A percentile compares a stretch with the other conserved stretches of the same genome.
Evolutionary conservation across 2,113 vertebrate genomes (phyloP).

Genomic region (Etheostoma cragini): DNA sequence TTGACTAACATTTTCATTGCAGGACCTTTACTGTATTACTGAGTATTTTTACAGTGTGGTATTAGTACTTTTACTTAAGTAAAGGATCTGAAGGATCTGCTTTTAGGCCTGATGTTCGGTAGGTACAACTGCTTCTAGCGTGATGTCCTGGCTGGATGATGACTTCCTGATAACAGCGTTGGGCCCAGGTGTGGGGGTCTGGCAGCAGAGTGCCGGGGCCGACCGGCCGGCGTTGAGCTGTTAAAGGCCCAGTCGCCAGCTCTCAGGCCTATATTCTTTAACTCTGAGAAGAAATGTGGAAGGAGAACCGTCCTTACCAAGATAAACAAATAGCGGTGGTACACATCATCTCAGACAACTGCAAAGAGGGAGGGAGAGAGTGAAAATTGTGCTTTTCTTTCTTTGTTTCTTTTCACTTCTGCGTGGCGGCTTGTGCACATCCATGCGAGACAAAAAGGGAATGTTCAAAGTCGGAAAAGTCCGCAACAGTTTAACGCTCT

Average conservation of each 20-base stretch:
- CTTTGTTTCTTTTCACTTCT: constrained; percentile 41
- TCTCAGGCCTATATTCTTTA: constrained; percentile 77
- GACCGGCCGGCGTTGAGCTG: constrained; percentile 26
- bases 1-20: too few relatives aligned
- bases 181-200: constrained; percentile 39
- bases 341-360: constrained; percentile 62
- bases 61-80: too few relatives aligned
- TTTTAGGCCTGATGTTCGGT: too few relatives aligned
- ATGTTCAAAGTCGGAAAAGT: too few relatives aligned
- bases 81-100: too few relatives aligned
- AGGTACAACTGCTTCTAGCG: background rate
- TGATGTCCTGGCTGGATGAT: background rate
- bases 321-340: constrained; percentile 79
- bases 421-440: background rate
- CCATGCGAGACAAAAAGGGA: too few relatives aligned
- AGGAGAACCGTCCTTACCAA: constrained; percentile 73
- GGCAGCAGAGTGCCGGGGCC: constrained; percentile 4
- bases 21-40: too few relatives aligned
- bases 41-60: too few relatives aligned
- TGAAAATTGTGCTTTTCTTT: constrained; percentile 29
- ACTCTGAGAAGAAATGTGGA: constrained; percentile 72
- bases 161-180: constrained; percentile 5
- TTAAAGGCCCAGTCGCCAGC: constrained; percentile 81
- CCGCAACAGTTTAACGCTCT: too few relatives aligned
- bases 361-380: constrained; percentile 31